Conservation (phyloP, 2,113 vertebrate species). For the Tachycineta bicolor region DNA sequence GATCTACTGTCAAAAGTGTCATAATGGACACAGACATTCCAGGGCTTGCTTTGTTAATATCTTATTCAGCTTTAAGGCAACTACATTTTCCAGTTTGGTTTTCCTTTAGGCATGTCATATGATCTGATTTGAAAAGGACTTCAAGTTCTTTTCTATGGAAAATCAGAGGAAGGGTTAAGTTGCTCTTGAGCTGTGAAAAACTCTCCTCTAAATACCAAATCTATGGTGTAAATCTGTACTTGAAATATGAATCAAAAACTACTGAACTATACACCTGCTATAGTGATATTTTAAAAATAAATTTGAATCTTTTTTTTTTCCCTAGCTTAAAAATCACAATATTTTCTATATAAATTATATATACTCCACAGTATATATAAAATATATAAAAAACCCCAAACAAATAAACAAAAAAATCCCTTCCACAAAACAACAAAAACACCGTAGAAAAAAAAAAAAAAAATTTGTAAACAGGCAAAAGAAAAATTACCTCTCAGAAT, state of each 20-base stretch:
- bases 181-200: not conserved
- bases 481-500: not conserved
- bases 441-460: not conserved
- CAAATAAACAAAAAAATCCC: no score
- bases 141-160: not conserved
- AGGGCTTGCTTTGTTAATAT: not conserved
- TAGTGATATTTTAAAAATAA: not conserved
- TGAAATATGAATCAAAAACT: not conserved
- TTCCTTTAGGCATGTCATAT: not conserved
- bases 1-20: not conserved
- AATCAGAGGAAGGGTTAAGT: not conserved
- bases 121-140: not conserved
- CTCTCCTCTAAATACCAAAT: not conserved
- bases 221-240: not conserved
- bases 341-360: not conserved
- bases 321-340: not conserved
- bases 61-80: not conserved
- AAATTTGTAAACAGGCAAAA: not conserved
- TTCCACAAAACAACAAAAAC: not conserved
- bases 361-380: not conserved
- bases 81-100: not conserved
- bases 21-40: not conserved
- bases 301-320: not conserved
- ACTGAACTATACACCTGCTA: not conserved
- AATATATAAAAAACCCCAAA: no score